Evolutionary conservation across 2,113 vertebrate species (phyloP), one percentile per base, ranked within the genome.

Genomic region (Etia nguti): DNA sequence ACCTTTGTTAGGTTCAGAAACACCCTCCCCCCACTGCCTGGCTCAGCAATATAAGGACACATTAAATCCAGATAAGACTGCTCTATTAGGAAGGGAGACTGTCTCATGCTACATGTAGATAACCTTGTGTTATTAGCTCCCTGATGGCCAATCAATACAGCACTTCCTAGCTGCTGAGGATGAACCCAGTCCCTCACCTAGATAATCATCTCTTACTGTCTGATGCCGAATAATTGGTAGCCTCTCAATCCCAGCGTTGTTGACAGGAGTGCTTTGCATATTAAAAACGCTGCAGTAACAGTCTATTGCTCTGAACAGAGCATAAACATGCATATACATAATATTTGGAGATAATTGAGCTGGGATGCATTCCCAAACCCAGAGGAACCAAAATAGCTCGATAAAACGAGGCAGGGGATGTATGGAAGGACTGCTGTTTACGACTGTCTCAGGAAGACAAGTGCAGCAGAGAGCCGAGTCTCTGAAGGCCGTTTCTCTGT

Each of bases 71-170:
- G 95, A 96, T 96, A 95, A 92, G 80, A 79, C 81, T 75, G 86
- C 92, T 90, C 89, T 94, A 94, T 94, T 95, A 95, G 93, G 92
- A 92, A 92, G 92, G 88, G 86, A 90, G 90, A 92, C 88, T 90
- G 95, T 96, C 95, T 96, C 93, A 92, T 96, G 94, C 94, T 95
- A 95, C 94, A 96, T 95, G 96, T 94, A 96, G 96, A 97, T 97
- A 97, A 96, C 96, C 96, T 95, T 93, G 92, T 92, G 95, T 97
- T 96, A 97, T 97, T 96, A 97, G 96, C 95, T 95, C 94, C 94
- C 96, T 90, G 93, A 96, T 95, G 95, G 96, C 93, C 96, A 96
- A 96, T 97, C 96, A 96, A 97, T 97, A 97, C 90, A 84, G 89
- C 94, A 96, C 95, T 97, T 96, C 95, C 94, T 93, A 80, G 88